Conservation (phyloP, 30 jellyfish, hydroid and myxozoan species). For the Pelagia noctiluca region DNA sequence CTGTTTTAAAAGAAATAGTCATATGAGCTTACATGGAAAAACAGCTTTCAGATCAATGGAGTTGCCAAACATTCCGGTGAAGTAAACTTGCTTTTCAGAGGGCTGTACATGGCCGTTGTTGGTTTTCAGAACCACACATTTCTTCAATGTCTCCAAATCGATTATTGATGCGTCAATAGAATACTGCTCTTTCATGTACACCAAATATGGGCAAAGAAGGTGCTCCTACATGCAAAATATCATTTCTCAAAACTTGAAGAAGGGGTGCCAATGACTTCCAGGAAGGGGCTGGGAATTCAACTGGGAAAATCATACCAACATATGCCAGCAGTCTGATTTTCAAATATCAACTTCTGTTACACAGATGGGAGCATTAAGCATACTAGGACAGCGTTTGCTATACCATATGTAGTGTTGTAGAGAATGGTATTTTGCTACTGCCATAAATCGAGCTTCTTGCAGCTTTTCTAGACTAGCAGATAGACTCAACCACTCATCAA, state of each 20-base stretch:
- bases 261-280: not conserved
- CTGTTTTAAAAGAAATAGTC: not conserved
- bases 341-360: too few species aligned
- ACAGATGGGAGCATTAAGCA: too few species aligned
- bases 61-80: conserved; percentile 67
- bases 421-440: too few species aligned
- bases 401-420: too few species aligned
- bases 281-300: not conserved
- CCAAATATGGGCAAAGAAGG: conserved; percentile 63
- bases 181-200: conserved; percentile 63
- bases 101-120: conserved; percentile 64
- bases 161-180: conserved; percentile 24
- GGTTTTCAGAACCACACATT: conserved; percentile 51
- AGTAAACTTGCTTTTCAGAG: conserved; percentile 49
- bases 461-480: too few species aligned
- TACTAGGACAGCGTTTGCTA: too few species aligned
- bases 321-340: not conserved
- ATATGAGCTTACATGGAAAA: conserved; percentile 54
- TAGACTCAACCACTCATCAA: too few species aligned
- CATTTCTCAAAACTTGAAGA: not conserved
- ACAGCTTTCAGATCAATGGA: conserved; percentile 30
- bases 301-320: not conserved
- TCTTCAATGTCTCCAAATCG: conserved; percentile 58
- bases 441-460: too few species aligned
- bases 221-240: conserved; percentile 31